Conservation (phyloP, 2,797 vertebrate genomes). For the Pangasius djambal region DNA sequence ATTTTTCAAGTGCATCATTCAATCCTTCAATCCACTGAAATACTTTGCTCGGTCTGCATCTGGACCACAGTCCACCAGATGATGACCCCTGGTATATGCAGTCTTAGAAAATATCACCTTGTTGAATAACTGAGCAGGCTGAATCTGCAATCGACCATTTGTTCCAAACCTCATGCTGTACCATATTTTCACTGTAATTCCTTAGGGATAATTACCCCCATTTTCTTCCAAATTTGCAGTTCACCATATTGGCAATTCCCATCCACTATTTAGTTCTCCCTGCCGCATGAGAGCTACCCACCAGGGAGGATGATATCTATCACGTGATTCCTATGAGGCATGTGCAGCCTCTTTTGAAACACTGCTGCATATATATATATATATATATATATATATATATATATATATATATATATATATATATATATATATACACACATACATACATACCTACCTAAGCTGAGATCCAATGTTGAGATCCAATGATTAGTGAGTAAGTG, state of each 20-base stretch:
- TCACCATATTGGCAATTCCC: slow-evolving; percentile 13
- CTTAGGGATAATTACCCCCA: slow-evolving; percentile 9
- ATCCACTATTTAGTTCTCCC: slow-evolving; percentile 10
- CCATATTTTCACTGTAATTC: slow-evolving; percentile 6
- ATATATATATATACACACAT: no score
- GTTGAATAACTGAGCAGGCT: neutral
- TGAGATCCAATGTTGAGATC: neutral
- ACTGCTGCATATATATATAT: neutral
- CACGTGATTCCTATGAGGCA: neutral
- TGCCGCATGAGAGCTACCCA: neutral
- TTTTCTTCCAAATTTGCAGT: slow-evolving; percentile 6
- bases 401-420: neutral
- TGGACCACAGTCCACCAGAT: neutral
- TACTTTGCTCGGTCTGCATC: neutral
- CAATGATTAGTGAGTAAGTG: neutral
- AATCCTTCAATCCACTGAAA: neutral
- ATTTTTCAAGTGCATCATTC: neutral
- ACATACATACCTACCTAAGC: neutral
- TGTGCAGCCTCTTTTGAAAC: neutral
- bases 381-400: neutral
- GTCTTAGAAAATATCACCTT: neutral
- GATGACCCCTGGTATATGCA: neutral
- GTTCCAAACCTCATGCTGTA: neutral
- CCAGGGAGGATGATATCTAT: neutral
- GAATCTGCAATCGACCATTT: slow-evolving; percentile 9